These are phyloP conservation scores for Stramonita haemastoma DNA, from an alignment of 2,888 invertebrate genomes.

Conservation along the genomic window DNA sequence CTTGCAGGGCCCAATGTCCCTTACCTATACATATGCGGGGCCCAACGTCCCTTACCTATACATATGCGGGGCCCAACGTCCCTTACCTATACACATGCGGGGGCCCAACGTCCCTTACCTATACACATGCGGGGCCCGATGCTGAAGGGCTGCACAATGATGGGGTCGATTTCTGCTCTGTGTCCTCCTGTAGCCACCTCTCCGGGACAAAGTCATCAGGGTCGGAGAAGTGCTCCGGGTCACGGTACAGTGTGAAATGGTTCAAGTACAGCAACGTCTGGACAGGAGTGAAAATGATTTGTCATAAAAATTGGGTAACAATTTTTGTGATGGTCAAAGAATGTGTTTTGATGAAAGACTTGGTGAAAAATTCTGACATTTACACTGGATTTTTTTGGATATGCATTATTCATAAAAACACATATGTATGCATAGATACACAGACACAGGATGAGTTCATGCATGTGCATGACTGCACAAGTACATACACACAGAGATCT, in stretches of 20 bases:
- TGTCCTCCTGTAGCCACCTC: conserved; percentile 55
- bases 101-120: conserved; percentile 75
- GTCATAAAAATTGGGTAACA: neutral
- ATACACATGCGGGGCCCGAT: conserved; percentile 81
- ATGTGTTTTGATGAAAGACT: neutral
- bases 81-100: conserved; percentile 79
- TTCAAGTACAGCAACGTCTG: neutral
- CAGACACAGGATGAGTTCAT: too few relatives aligned
- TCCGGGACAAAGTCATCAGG: too few relatives aligned
- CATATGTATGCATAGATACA: neutral
- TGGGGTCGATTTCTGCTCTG: conserved; percentile 78
- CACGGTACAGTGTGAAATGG: neutral
- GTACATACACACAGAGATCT: too few relatives aligned
- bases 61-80: neutral
- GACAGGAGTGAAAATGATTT: neutral
- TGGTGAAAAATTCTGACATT: neutral
- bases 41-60: neutral
- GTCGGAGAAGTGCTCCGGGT: neutral
- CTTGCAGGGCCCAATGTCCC: neutral
- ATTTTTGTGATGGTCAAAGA: neutral
- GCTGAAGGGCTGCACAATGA: conserved; percentile 80
- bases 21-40: neutral
- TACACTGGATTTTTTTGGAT: neutral
- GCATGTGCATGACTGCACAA: too few relatives aligned
- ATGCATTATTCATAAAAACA: neutral